These are phyloP conservation scores for Peromyscus polionotus DNA, from an alignment of 2,113 vertebrate species.

Conservation along the genomic window DNA sequence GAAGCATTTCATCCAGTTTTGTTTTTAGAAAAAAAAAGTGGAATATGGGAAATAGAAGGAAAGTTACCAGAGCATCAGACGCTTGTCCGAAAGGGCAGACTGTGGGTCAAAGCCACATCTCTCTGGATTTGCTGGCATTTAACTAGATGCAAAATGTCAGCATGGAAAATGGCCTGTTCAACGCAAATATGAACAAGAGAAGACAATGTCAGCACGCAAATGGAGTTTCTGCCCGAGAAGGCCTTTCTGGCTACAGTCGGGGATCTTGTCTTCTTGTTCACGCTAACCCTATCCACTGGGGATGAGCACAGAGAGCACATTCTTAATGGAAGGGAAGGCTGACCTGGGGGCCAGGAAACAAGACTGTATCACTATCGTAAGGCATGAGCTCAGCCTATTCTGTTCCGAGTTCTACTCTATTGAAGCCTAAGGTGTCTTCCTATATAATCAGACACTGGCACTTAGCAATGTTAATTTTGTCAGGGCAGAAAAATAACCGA, in stretches of 20 bases:
- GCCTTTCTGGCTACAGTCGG: slow-evolving; percentile 9
- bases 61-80: neutral
- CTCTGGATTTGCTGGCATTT: slow-evolving; percentile 80
- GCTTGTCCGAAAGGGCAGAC: slow-evolving; percentile 68
- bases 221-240: slow-evolving; percentile 5
- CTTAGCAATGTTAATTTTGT: slow-evolving; percentile 50
- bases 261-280: slow-evolving; percentile 42
- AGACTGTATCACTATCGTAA: neutral
- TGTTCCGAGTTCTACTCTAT: neutral
- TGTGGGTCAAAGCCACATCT: slow-evolving; percentile 76
- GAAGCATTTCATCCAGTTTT: slow-evolving; percentile 65
- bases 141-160: slow-evolving; percentile 84
- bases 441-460: slow-evolving; percentile 4
- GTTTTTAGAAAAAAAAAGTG: slow-evolving; percentile 18
- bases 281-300: slow-evolving; percentile 43
- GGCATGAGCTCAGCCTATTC: neutral
- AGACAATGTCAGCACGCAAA: slow-evolving; percentile 61
- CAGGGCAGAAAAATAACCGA: slow-evolving; percentile 33
- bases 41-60: slow-evolving; percentile 59
- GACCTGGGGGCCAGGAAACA: neutral
- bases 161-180: slow-evolving; percentile 74
- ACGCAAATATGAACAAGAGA: slow-evolving; percentile 82
- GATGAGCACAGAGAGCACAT: neutral
- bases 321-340: neutral
- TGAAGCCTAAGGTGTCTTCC: neutral